Evolutionary conservation across 2,888 invertebrate genomes (phyloP).

Genomic region (Drosophila limbata): DNA sequence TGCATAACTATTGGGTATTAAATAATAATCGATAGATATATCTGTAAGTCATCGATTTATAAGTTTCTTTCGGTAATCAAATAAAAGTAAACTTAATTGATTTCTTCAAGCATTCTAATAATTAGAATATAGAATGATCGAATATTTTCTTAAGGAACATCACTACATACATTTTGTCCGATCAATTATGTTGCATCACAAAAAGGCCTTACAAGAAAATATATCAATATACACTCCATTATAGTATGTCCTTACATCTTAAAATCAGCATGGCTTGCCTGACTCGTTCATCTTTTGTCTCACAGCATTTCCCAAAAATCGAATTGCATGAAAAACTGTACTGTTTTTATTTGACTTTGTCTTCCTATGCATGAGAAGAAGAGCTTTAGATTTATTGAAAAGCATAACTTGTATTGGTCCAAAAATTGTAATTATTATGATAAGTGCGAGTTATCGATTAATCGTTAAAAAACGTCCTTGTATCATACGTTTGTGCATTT

Average conservation of each 20-base stretch:
- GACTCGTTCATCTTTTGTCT: slow-evolving; percentile 59
- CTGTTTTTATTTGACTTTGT: slow-evolving; percentile 11
- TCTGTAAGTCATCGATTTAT: too few species aligned
- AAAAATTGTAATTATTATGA: slow-evolving; percentile 8
- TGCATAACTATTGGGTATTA: too few species aligned
- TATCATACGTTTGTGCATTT: slow-evolving; percentile 64
- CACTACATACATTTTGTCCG: slow-evolving; percentile 22
- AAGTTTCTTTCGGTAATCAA: too few species aligned
- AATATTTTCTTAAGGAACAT: neutral
- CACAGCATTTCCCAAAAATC: neutral
- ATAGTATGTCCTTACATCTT: slow-evolving; percentile 34
- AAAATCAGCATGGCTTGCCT: slow-evolving; percentile 62
- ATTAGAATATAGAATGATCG: neutral
- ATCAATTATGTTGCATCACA: slow-evolving; percentile 11
- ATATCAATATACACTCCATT: slow-evolving; percentile 16
- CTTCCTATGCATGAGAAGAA: slow-evolving; percentile 49
- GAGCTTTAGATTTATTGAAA: slow-evolving; percentile 1
- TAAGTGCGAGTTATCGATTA: slow-evolving; percentile 19
- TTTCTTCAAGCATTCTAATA: too few species aligned
- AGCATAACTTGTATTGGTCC: slow-evolving; percentile 4
- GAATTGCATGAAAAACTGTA: slow-evolving; percentile 35
- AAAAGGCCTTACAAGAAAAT: slow-evolving; percentile 2
- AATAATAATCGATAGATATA: neutral
- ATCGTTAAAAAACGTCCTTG: slow-evolving; percentile 52
- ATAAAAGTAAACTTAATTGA: too few species aligned